Percentiles rank a stretch among this genome's conserved stretches.
Evolutionary conservation across 92 coral and sea anemone genomes (phyloP).

Genomic region (Paragorgia papillata): DNA sequence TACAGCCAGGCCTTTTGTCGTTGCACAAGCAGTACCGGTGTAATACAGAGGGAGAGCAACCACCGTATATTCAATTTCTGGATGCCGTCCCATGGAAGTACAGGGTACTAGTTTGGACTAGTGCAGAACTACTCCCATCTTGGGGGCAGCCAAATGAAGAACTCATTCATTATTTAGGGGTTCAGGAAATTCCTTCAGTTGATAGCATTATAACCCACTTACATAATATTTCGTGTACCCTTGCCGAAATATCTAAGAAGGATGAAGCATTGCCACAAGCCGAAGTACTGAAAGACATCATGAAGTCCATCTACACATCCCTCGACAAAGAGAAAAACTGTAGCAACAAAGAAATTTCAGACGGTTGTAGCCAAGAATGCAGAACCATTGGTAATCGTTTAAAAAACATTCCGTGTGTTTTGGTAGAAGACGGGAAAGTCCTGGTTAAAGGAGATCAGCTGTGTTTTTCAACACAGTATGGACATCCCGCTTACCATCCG

Average conservation of each 20-base stretch:
- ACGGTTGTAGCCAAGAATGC: constrained; percentile 44
- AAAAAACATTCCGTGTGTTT: constrained; percentile 48
- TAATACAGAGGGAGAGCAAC: neutral
- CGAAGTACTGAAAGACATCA: constrained; percentile 28
- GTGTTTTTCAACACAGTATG: constrained; percentile 16
- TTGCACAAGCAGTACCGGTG: constrained; percentile 58
- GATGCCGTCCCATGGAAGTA: constrained; percentile 54
- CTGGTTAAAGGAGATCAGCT: constrained; percentile 48
- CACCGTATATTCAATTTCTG: constrained; percentile 52
- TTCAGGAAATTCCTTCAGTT: constrained; percentile 39
- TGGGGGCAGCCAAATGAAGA: constrained; percentile 53
- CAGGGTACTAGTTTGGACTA: constrained; percentile 67
- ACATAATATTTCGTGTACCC: constrained; percentile 44
- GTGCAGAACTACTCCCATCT: constrained; percentile 66
- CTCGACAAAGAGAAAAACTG: constrained; percentile 24
- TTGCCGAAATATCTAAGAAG: constrained; percentile 37
- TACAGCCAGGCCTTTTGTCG: constrained; percentile 37
- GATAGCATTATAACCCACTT: constrained; percentile 69
- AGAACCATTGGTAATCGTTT: constrained; percentile 32
- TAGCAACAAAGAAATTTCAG: neutral
- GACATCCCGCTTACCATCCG: constrained; percentile 42
- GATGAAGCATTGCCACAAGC: constrained; percentile 3
- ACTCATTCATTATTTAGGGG: too few species aligned
- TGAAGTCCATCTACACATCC: constrained; percentile 63
- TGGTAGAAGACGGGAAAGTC: constrained; percentile 47